phyloP scores from a whole-genome alignment of 2,888 invertebrate genomes.

The Hedya salicella region DNA sequence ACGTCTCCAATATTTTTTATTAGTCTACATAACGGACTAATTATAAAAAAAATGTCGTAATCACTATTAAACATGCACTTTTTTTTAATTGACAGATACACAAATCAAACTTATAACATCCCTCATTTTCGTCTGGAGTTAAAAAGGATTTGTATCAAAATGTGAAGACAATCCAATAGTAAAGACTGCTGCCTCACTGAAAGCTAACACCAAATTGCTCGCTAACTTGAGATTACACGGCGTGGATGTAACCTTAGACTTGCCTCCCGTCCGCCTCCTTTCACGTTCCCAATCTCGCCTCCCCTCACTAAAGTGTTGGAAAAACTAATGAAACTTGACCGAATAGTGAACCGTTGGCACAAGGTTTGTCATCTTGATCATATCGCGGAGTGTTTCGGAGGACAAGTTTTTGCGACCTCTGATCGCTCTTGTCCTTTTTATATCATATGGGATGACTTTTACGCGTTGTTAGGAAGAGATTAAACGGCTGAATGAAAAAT shows the following conservation, averaged over 20 bases:
- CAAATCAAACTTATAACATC: too few relatives aligned
- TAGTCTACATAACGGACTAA: too few relatives aligned
- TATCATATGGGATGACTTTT: conserved; percentile 39
- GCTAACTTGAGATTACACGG: conserved; percentile 75
- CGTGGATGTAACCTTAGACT: conserved; percentile 49
- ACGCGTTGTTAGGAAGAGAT: conserved; percentile 37
- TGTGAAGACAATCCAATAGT: conserved; percentile 64
- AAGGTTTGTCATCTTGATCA: conserved; percentile 55
- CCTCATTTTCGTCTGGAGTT: too few relatives aligned
- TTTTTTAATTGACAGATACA: too few relatives aligned
- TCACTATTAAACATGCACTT: too few relatives aligned
- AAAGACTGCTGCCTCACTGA: conserved; percentile 63
- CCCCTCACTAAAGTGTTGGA: conserved; percentile 44
- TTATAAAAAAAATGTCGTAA: too few relatives aligned
- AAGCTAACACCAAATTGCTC: conserved; percentile 79
- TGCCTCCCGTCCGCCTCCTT: conserved; percentile 28
- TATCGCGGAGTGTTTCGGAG: conserved; percentile 33
- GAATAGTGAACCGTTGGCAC: conserved; percentile 51
- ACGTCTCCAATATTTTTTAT: too few relatives aligned
- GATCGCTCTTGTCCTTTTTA: conserved; percentile 35
- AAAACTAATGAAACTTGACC: conserved; percentile 60
- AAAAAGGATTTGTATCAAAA: conserved; percentile 32
- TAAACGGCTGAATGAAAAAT: not conserved
- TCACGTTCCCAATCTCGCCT: conserved; percentile 40
- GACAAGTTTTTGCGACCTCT: conserved; percentile 40